Conservation (phyloP, 2,888 invertebrate species). For the Biston stratarius region DNA sequence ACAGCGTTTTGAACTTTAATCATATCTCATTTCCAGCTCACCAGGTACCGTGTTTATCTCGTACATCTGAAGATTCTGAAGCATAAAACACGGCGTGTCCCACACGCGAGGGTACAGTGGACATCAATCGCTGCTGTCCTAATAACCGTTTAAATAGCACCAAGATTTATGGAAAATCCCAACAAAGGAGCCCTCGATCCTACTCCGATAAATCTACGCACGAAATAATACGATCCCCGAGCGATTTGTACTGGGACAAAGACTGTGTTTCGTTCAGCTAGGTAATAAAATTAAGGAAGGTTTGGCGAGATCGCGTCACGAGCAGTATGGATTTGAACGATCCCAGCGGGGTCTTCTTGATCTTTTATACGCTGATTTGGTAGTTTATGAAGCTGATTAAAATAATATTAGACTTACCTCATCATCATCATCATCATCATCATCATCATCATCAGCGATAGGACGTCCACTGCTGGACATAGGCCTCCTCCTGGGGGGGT, state of each 20-base stretch:
- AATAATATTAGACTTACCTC: constrained; percentile 10
- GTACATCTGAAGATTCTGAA: constrained; percentile 19
- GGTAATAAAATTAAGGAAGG: constrained; percentile 70
- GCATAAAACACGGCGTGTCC: constrained; percentile 54
- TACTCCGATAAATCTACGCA: constrained; percentile 81
- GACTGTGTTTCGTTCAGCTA: constrained; percentile 72
- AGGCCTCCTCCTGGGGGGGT: too few relatives aligned
- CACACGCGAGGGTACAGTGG: constrained; percentile 61
- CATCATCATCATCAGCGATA: too few relatives aligned
- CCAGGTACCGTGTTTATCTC: constrained; percentile 16
- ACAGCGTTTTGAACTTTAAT: background rate
- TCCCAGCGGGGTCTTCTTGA: constrained; percentile 33
- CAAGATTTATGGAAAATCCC: constrained; percentile 82
- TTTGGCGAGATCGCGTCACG: constrained; percentile 37
- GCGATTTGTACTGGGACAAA: constrained; percentile 80
- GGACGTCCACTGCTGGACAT: too few relatives aligned
- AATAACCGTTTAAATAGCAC: constrained; percentile 83
- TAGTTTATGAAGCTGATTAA: constrained; percentile 29
- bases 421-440: too few relatives aligned
- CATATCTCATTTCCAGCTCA: constrained; percentile 6
- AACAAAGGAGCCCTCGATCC: constrained; percentile 79
- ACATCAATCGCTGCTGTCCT: constrained; percentile 80
- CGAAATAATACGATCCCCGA: constrained; percentile 81
- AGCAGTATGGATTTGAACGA: constrained; percentile 34
- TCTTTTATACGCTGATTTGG: constrained; percentile 30